Percentiles rank a stretch among this genome's conserved stretches.
Conservation (phyloP, 2,113 vertebrate genomes). For the Chitala chitala region DNA sequence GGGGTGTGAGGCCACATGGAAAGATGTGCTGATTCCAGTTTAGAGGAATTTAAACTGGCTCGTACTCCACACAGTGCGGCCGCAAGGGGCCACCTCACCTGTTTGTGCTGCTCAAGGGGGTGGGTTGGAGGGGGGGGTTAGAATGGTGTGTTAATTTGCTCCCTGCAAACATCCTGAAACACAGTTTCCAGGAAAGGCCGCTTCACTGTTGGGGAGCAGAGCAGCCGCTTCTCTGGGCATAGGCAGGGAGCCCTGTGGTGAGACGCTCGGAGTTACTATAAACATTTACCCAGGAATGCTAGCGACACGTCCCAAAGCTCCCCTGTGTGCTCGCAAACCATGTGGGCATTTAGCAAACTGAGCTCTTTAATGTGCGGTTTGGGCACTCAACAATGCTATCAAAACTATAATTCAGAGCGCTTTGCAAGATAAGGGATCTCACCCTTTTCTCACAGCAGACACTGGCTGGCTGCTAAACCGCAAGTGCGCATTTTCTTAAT, state of each 20-base stretch:
- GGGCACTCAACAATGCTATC: slow-evolving; percentile 16
- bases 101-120: not conserved
- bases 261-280: slow-evolving; percentile 17
- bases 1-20: not conserved
- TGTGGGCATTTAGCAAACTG: slow-evolving; percentile 17
- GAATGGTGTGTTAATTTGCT: not conserved
- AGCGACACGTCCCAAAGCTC: not conserved
- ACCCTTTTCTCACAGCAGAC: not conserved
- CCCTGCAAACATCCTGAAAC: slow-evolving; percentile 16
- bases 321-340: slow-evolving; percentile 13
- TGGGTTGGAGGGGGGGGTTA: not conserved
- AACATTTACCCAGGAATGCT: slow-evolving; percentile 18
- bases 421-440: slow-evolving; percentile 17
- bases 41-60: not conserved
- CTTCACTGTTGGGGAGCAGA: not conserved
- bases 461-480: slow-evolving; percentile 3
- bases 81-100: not conserved
- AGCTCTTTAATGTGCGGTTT: not conserved
- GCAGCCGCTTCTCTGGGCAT: not conserved
- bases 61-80: not conserved
- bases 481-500: not conserved
- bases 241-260: slow-evolving; percentile 15
- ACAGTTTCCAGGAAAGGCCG: slow-evolving; percentile 24
- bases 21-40: not conserved
- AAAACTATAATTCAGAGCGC: not conserved